Base-by-base conservation (phyloP, 2,797 vertebrate species). In the Epinephelus malabaricus region DNA sequence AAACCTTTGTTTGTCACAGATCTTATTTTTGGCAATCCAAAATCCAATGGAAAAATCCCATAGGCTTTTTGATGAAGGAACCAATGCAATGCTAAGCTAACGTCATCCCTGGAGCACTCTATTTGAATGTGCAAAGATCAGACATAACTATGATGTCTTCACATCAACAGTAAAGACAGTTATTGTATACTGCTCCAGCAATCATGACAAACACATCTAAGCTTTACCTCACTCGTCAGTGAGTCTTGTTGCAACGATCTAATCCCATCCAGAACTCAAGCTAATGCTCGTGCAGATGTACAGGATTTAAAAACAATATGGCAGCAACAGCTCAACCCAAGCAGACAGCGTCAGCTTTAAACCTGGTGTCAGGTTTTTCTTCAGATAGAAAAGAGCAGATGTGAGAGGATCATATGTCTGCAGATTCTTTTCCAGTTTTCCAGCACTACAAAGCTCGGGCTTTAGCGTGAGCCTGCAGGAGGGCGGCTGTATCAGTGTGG, bases 401-500 rank as follows among this genome's bases (percentile, higher is more conserved):
- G 38, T 50, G 21, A 69, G 53, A 58, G n/a, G n/a, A n/a, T 50
- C 6, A 34, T 27, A 34, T 0, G 7, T 59, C 61, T 63, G 59
- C 59, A 34, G 65, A 63, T 58, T 58, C 19, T 27, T 12, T 64
- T 53, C 40, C 19, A n/a, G 63, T 53, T 43, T 54, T 62, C 18
- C 50, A 15, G 46, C 4, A 5, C 74, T 87, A 90, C 45, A 88
- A 62, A 62, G 83, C 88, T 86, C 91, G 88, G 71, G 90, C 88
- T 84, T 92, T 94, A 50, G 89, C 85, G 3, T 94, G 93, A 77
- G 94, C 94, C 71, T 93, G 93, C 56, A 96, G 92, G 58, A 96
- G 94, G 73, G 94, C 62, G 2, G 90, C 92, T 1, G 95, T 95
- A 45, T 96, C 95, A 0, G 89, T 79, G 86, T 95, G 92, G 78